Evolutionary conservation across 2,888 invertebrate species (phyloP), one percentile per base, ranked within the genome.

Genomic region (Epistrophella euchroma): DNA sequence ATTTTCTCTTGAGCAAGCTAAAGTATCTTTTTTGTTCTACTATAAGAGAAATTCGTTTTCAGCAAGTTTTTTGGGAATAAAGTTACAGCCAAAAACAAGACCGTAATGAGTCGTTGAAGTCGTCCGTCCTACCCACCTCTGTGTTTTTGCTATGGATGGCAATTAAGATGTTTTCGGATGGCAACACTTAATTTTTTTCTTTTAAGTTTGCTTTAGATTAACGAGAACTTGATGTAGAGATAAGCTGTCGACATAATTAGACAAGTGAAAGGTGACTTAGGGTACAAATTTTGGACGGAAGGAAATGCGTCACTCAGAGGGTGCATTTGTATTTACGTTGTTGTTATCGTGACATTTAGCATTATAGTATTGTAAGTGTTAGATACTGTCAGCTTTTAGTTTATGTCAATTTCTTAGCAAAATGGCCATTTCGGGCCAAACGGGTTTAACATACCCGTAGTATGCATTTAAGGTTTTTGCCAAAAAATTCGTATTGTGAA

Each of bases 31-130:
- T 47, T 28, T 68, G 45, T 58, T 19, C 37, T 37, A 0, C 7
- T 17, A 11, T 17, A 45, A 45, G 45, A 62, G 43, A 45, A 37
- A 74, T 40, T 56, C 60, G 35, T 32, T 62, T 52, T 74, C 37
- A 37, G 17, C 70, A 71, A 47, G 40, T 60, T 28, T 28, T 52
- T 28, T 56, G 17, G 47, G 32, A 45, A 72, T 19, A 35, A 72
- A 47, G 68, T 74, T 40, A 78, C 70, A 45, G 45, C 62, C 43
- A 64, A 75, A 78, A 72, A 84, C 80, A 84, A 62, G 28, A 80
- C 80, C 84, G 72, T 85, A 85, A 85, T 85, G 84, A 85, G 80
- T 80, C 62, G 79, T 62, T 78, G 62, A 74, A 70, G 73, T 70
- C 60, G 47, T 74, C 9, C 7, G 40, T 70, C 52, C 11, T 50